phyloP scores from a whole-genome alignment of 2,113 vertebrate species.

The Neolamprologus fasciatus region DNA sequence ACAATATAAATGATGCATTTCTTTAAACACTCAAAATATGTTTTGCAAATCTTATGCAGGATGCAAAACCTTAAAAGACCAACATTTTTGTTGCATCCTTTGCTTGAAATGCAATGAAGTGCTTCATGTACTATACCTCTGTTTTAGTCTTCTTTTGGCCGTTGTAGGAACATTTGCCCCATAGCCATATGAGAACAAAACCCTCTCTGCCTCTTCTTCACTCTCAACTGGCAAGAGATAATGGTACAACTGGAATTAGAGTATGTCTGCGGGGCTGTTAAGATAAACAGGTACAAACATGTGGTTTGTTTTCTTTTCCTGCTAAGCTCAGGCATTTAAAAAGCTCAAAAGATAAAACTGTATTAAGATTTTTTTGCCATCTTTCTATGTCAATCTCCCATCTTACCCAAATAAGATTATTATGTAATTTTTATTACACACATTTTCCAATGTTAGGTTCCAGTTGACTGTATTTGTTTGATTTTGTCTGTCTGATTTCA shows the following conservation, averaged over 20 bases:
- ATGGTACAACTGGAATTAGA: not conserved
- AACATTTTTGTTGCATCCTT: not conserved
- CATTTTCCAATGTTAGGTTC: not conserved
- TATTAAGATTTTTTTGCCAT: not conserved
- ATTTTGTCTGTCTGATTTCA: not conserved
- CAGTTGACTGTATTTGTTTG: not conserved
- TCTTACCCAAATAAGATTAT: not conserved
- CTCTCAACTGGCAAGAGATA: constrained; percentile 81
- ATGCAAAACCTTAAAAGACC: not conserved
- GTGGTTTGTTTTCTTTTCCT: not conserved
- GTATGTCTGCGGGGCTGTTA: not conserved
- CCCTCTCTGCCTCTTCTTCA: constrained; percentile 90
- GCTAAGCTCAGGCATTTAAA: not conserved
- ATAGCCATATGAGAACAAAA: constrained; percentile 95
- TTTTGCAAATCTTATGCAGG: not conserved
- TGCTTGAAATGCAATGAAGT: not conserved
- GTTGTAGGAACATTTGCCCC: constrained; percentile 96
- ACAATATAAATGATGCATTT: not conserved
- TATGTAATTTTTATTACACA: not conserved
- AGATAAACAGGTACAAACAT: not conserved
- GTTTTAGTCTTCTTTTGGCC: constrained; percentile 87
- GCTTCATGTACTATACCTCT: constrained; percentile 75
- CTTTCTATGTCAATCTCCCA: not conserved
- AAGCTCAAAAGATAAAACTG: not conserved
- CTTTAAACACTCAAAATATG: not conserved